phyloP scores from a whole-genome alignment of 2,113 vertebrate genomes.

The Grammomys surdaster region DNA sequence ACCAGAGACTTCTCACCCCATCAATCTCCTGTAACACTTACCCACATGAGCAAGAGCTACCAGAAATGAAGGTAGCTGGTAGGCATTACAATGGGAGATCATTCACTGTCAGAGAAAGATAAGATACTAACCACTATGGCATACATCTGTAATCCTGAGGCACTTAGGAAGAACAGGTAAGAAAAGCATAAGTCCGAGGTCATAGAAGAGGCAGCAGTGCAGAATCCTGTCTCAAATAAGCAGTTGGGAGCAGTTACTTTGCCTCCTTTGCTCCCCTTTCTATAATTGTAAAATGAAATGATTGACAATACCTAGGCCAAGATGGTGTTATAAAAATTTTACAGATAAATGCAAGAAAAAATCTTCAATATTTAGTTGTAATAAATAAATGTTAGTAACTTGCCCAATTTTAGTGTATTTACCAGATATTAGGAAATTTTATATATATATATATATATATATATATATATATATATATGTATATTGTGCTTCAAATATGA shows the following conservation, averaged over 20 bases:
- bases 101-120: constrained; percentile 9
- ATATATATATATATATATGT: no score
- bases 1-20: background rate
- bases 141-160: background rate
- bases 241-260: background rate
- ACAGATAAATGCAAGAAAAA: background rate
- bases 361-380: background rate
- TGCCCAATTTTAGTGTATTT: background rate
- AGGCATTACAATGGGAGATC: background rate
- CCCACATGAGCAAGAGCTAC: background rate
- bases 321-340: background rate
- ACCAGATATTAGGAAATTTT: background rate
- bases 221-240: no score
- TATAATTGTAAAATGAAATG: background rate
- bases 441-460: background rate
- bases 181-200: background rate
- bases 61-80: background rate
- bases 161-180: background rate
- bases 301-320: background rate
- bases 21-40: background rate
- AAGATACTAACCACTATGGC: background rate
- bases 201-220: background rate
- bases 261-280: background rate
- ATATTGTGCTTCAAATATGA: background rate
- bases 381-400: background rate